These are phyloP conservation scores for Tanypteryx hageni DNA, from an alignment of 2,888 invertebrate genomes.

Conservation along the genomic window DNA sequence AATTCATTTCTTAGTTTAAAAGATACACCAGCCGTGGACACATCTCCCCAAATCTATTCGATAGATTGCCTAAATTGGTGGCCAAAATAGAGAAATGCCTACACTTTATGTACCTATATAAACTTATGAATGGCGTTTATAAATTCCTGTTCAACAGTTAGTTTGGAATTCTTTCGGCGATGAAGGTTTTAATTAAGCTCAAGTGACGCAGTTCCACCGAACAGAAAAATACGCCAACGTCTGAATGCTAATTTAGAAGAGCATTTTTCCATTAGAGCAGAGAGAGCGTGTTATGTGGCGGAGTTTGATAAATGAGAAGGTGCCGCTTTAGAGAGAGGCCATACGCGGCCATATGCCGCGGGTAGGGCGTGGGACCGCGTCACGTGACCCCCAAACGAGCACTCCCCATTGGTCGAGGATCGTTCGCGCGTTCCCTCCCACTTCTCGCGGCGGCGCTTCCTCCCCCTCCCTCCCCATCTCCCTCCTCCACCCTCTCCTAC, in stretches of 20 bases:
- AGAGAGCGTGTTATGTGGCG: not conserved
- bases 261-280: not conserved
- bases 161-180: not conserved
- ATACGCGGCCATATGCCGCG: slow-evolving; percentile 58
- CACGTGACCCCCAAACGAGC: slow-evolving; percentile 58
- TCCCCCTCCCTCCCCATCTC: not conserved
- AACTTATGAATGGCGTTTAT: not conserved
- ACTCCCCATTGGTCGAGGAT: slow-evolving; percentile 66
- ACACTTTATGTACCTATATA: not conserved
- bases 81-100: not conserved
- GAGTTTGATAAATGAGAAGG: slow-evolving; percentile 33
- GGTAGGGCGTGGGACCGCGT: slow-evolving; percentile 65
- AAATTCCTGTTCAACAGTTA: not conserved
- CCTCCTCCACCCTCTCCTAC: not conserved
- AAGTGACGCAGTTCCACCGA: no score
- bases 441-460: slow-evolving; percentile 63
- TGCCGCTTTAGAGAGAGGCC: slow-evolving; percentile 66
- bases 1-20: not conserved
- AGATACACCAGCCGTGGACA: not conserved
- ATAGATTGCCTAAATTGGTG: not conserved
- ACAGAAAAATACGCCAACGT: no score
- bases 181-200: no score
- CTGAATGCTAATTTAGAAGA: no score
- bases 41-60: not conserved
- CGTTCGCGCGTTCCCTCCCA: slow-evolving; percentile 55